Evolutionary conservation across 92 coral and sea anemone genomes (phyloP).

Genomic region (Porites divaricata): DNA sequence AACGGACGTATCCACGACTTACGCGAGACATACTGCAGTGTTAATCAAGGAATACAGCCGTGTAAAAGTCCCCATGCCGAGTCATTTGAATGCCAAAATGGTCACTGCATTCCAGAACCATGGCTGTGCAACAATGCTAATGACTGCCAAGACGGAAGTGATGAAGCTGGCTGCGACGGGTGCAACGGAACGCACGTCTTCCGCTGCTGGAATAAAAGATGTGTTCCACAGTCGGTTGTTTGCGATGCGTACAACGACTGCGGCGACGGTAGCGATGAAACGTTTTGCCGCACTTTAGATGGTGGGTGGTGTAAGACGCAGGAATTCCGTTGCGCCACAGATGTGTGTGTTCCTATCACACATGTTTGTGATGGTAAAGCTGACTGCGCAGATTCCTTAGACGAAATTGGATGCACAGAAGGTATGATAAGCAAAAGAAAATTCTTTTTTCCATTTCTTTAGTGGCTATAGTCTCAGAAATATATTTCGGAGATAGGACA

Average conservation of each 20-base stretch:
- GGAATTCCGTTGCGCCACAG: slow-evolving; percentile 68
- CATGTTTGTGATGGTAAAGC: slow-evolving; percentile 61
- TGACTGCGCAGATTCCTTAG: slow-evolving; percentile 69
- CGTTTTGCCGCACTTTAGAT: slow-evolving; percentile 50
- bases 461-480: no score
- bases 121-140: slow-evolving; percentile 64
- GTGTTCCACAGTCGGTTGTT: slow-evolving; percentile 47
- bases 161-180: slow-evolving; percentile 55
- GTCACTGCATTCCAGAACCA: slow-evolving; percentile 50
- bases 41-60: slow-evolving; percentile 2
- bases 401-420: slow-evolving; percentile 61
- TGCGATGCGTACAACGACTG: slow-evolving; percentile 77
- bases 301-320: slow-evolving; percentile 68
- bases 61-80: slow-evolving; percentile 14
- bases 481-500: no score
- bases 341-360: slow-evolving; percentile 39
- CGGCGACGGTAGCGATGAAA: slow-evolving; percentile 80
- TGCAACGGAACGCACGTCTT: slow-evolving; percentile 37
- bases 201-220: slow-evolving; percentile 52
- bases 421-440: neutral
- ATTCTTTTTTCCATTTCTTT: no score
- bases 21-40: slow-evolving; percentile 49
- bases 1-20: slow-evolving; percentile 47
- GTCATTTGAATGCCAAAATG: slow-evolving; percentile 52
- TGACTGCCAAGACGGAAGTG: slow-evolving; percentile 81